Evolutionary conservation across 2,888 invertebrate species (phyloP).

Genomic region (Trachelus stipa): DNA sequence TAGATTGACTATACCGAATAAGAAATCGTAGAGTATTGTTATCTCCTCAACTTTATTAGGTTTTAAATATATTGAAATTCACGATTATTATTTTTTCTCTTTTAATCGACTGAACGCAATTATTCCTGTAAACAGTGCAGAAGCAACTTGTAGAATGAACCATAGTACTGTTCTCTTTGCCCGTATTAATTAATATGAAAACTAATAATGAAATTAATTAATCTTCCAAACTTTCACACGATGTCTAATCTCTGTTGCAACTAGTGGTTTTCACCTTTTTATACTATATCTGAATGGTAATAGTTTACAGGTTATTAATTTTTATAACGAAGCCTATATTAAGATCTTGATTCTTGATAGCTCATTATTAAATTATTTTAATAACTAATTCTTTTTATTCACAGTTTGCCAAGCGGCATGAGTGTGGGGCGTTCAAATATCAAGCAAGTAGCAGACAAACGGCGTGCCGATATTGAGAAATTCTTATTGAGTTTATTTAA

Average conservation of each 20-base stretch:
- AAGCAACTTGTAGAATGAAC: neutral
- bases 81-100: neutral
- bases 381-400: constrained; percentile 43
- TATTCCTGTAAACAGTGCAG: neutral
- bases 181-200: neutral
- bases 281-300: neutral
- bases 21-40: constrained; percentile 1
- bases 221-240: neutral
- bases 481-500: constrained; percentile 89
- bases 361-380: neutral
- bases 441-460: constrained; percentile 92
- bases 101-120: neutral
- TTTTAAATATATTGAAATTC: too few species aligned
- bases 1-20: neutral
- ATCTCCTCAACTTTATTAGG: too few species aligned
- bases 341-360: neutral
- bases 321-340: neutral
- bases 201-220: neutral
- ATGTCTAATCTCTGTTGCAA: neutral
- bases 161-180: neutral
- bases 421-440: constrained; percentile 94
- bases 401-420: constrained; percentile 78
- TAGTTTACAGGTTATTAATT: neutral
- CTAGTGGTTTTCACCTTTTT: neutral
- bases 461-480: constrained; percentile 88